phyloP scores from a whole-genome alignment of 2,113 vertebrate genomes.

The Emberiza fucata region DNA sequence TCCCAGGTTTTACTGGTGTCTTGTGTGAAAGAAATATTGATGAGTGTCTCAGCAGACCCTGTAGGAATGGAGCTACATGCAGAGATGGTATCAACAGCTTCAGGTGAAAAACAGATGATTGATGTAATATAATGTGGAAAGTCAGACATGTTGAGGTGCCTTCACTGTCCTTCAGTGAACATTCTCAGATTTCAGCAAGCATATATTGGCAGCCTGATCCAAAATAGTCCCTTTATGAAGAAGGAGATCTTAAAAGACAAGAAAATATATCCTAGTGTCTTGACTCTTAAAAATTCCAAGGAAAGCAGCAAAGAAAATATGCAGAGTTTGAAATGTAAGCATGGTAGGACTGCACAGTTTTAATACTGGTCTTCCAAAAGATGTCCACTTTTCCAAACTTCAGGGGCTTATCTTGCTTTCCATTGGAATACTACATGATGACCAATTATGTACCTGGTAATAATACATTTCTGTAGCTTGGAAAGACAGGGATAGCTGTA shows the following conservation, averaged over 20 bases:
- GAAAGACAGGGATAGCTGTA: background rate
- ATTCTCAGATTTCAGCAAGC: background rate
- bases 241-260: background rate
- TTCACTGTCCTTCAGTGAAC: too few species aligned
- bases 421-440: background rate
- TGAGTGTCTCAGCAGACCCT: slow-evolving; percentile 89
- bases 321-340: background rate
- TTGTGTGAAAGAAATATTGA: slow-evolving; percentile 87
- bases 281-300: background rate
- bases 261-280: background rate
- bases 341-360: background rate
- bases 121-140: background rate
- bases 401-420: background rate
- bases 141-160: background rate
- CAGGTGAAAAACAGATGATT: slow-evolving; percentile 75
- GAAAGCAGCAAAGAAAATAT: background rate
- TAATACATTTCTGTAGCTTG: background rate
- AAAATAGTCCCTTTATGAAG: background rate
- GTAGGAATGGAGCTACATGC: slow-evolving; percentile 88
- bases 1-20: slow-evolving; percentile 83
- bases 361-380: background rate
- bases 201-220: background rate
- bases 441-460: background rate
- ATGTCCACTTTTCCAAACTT: background rate
- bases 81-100: slow-evolving; percentile 85